phyloP scores from a whole-genome alignment of 2,797 vertebrate species.

The Numenius phaeopus region DNA sequence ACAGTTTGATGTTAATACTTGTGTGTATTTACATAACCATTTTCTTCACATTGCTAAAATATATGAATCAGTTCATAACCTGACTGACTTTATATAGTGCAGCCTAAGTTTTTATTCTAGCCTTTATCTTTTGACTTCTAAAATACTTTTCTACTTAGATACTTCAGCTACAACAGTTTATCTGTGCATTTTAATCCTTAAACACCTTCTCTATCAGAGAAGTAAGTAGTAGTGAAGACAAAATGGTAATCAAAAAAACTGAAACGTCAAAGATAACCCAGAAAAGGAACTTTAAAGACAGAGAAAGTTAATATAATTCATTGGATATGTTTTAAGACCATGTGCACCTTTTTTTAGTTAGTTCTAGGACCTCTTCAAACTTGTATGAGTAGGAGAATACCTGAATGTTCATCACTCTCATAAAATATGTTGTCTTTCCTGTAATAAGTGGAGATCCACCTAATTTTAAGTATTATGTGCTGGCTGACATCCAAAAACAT shows the following conservation, averaged over 20 bases:
- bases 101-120: conserved; percentile 81
- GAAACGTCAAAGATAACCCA: not conserved
- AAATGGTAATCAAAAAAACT: conserved; percentile 5
- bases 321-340: not conserved
- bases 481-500: not conserved
- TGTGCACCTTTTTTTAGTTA: not conserved
- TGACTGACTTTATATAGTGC: conserved; percentile 82
- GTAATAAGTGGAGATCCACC: not conserved
- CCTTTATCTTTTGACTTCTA: conserved; percentile 77
- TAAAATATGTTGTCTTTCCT: not conserved
- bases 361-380: not conserved
- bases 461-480: not conserved
- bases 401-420: not conserved
- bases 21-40: conserved; percentile 93
- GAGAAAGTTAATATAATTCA: not conserved
- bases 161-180: conserved; percentile 55
- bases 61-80: conserved; percentile 79
- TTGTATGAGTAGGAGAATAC: not conserved
- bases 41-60: conserved; percentile 87
- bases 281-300: not conserved
- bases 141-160: conserved; percentile 71
- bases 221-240: conserved; percentile 23
- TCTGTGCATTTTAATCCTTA: conserved; percentile 70
- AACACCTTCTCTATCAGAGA: conserved; percentile 46
- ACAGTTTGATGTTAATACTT: conserved; percentile 95